Percentiles rank a stretch among this genome's conserved stretches.
Evolutionary conservation across 2,797 vertebrate genomes (phyloP).

Genomic region (Harpagifer antarcticus): DNA sequence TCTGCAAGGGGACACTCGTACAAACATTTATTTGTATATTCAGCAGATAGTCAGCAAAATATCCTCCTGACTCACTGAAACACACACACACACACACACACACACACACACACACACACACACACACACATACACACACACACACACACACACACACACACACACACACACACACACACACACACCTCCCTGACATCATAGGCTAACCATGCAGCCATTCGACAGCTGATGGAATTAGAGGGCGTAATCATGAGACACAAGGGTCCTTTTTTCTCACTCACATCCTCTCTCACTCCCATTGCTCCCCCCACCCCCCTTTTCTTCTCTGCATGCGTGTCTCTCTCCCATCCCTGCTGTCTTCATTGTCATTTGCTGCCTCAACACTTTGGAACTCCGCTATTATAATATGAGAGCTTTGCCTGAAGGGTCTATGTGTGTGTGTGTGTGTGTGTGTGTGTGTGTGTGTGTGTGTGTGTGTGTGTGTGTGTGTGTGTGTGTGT

Average conservation of each 20-base stretch:
- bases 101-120: slow-evolving; percentile 39
- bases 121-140: slow-evolving; percentile 40
- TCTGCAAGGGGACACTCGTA: slow-evolving; percentile 27
- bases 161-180: slow-evolving; percentile 33
- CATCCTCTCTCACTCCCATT: slow-evolving; percentile 59
- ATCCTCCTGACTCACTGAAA: slow-evolving; percentile 55
- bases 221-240: slow-evolving; percentile 79
- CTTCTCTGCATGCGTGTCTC: slow-evolving; percentile 30
- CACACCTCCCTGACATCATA: slow-evolving; percentile 72
- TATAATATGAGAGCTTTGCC: slow-evolving; percentile 41
- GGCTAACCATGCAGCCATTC: slow-evolving; percentile 62
- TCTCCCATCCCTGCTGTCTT: slow-evolving; percentile 24
- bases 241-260: slow-evolving; percentile 76
- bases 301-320: background rate
- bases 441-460: background rate
- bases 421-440: background rate
- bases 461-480: background rate
- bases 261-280: slow-evolving; percentile 66
- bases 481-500: background rate
- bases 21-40: slow-evolving; percentile 69
- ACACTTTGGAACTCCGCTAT: slow-evolving; percentile 46
- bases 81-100: slow-evolving; percentile 31
- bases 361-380: slow-evolving; percentile 60
- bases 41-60: slow-evolving; percentile 73
- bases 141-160: slow-evolving; percentile 31